Conservation (phyloP, 2,797 vertebrate genomes). For the Tragelaphus oryx region DNA sequence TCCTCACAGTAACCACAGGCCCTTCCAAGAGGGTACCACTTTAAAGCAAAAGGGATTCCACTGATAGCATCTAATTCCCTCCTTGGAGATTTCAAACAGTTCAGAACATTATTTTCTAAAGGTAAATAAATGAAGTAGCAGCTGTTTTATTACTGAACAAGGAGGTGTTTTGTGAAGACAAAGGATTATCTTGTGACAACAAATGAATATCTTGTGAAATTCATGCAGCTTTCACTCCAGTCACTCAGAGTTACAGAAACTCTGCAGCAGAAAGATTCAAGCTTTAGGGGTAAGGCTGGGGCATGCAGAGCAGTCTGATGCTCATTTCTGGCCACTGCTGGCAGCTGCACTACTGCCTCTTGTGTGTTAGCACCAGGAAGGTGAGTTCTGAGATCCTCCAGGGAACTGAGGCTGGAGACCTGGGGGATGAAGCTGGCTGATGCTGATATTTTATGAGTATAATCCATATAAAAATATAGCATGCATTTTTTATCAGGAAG, state of each 20-base stretch:
- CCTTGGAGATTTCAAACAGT: slow-evolving; percentile 19
- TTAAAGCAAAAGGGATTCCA: slow-evolving; percentile 27
- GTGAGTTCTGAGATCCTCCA: too few relatives aligned
- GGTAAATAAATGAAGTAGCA: slow-evolving; percentile 40
- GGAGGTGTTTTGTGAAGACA: background rate
- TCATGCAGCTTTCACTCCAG: background rate
- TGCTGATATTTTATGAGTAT: slow-evolving; percentile 10
- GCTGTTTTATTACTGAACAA: slow-evolving; percentile 42
- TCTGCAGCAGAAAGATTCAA: background rate
- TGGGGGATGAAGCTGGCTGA: background rate
- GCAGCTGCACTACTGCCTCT: too few relatives aligned
- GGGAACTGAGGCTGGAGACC: too few relatives aligned
- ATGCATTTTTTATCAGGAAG: background rate
- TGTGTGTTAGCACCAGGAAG: too few relatives aligned
- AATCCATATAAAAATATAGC: slow-evolving; percentile 27
- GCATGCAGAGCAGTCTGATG: too few relatives aligned
- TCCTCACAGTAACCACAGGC: slow-evolving; percentile 2
- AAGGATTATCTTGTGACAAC: slow-evolving; percentile 26
- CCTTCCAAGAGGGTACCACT: background rate
- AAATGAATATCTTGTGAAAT: background rate
- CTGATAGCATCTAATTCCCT: background rate
- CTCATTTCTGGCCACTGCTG: too few relatives aligned
- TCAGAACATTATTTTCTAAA: slow-evolving; percentile 37
- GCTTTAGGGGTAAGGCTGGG: background rate
- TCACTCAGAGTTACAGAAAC: background rate